phyloP scores from a whole-genome alignment of 2,797 vertebrate species.

The Pseudochaenichthys georgianus region DNA sequence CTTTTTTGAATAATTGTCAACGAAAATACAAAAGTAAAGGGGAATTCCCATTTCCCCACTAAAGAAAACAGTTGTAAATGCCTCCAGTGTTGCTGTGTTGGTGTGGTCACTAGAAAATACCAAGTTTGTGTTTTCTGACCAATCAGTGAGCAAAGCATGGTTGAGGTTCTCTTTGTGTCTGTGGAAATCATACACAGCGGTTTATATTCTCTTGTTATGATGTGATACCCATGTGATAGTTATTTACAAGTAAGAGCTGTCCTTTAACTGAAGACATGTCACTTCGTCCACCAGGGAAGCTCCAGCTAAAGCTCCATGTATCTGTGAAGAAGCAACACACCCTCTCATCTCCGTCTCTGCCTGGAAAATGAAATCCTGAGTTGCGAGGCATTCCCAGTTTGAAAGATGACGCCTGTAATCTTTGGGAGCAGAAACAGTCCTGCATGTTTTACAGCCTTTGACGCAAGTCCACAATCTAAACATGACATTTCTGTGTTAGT shows the following conservation, averaged over 20 bases:
- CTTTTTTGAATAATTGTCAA: background rate
- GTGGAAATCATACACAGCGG: background rate
- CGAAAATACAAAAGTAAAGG: background rate
- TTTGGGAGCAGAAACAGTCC: conserved; percentile 51
- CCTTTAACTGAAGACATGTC: background rate
- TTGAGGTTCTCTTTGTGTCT: conserved; percentile 1
- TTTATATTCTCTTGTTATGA: background rate
- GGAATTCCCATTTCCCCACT: conserved; percentile 4
- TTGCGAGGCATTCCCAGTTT: conserved; percentile 36
- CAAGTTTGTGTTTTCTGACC: conserved; percentile 22
- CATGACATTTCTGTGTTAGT: conserved; percentile 63
- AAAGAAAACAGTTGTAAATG: conserved; percentile 6
- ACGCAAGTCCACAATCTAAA: conserved; percentile 62
- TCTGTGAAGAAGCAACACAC: conserved; percentile 17
- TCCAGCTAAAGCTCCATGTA: background rate
- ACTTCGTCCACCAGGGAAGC: background rate
- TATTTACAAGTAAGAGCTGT: background rate
- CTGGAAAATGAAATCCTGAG: conserved; percentile 53
- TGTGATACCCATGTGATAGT: background rate
- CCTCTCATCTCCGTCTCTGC: conserved; percentile 34
- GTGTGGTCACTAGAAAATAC: background rate
- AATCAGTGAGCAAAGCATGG: conserved; percentile 17
- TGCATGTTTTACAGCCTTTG: conserved; percentile 45
- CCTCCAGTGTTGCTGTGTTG: background rate
- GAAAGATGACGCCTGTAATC: conserved; percentile 68